phyloP scores from a whole-genome alignment of 2,888 invertebrate species.

The Cheilosia urbana region DNA sequence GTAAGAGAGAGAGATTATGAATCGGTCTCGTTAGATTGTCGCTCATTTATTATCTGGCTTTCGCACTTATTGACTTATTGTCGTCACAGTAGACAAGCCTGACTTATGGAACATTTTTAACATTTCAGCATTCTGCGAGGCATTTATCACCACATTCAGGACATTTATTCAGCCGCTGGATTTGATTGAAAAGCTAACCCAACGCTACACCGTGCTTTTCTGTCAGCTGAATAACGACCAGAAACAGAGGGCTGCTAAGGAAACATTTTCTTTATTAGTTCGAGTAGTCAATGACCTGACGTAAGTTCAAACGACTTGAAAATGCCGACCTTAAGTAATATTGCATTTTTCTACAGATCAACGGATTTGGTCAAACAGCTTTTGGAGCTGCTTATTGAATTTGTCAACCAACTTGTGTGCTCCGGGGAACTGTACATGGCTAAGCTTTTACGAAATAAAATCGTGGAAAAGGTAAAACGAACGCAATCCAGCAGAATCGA shows the following conservation, averaged over 20 bases:
- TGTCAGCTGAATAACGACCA: conserved; percentile 87
- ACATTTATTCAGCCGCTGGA: conserved; percentile 96
- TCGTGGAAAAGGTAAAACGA: conserved; percentile 90
- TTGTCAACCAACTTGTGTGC: conserved; percentile 96
- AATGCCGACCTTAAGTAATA: neutral
- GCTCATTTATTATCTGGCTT: conserved; percentile 32
- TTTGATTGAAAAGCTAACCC: conserved; percentile 93
- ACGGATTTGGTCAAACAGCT: conserved; percentile 93
- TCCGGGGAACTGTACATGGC: conserved; percentile 96
- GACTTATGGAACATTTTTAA: neutral
- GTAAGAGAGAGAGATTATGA: conserved; percentile 63
- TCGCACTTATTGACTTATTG: conserved; percentile 31
- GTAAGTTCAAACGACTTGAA: conserved; percentile 86
- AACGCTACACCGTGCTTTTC: conserved; percentile 87
- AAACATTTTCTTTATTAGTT: conserved; percentile 96
- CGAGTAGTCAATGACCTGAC: conserved; percentile 98
- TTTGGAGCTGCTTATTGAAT: conserved; percentile 93
- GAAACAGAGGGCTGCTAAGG: conserved; percentile 91
- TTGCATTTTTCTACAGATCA: conserved; percentile 85
- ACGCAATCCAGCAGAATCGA: neutral
- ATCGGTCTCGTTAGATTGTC: conserved; percentile 46
- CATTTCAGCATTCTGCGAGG: conserved; percentile 88
- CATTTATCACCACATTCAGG: conserved; percentile 98
- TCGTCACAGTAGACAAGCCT: no score
- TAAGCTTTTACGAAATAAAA: conserved; percentile 93